Conservation (phyloP, 2,888 invertebrate species). For the Cylindroiulus punctatus region DNA sequence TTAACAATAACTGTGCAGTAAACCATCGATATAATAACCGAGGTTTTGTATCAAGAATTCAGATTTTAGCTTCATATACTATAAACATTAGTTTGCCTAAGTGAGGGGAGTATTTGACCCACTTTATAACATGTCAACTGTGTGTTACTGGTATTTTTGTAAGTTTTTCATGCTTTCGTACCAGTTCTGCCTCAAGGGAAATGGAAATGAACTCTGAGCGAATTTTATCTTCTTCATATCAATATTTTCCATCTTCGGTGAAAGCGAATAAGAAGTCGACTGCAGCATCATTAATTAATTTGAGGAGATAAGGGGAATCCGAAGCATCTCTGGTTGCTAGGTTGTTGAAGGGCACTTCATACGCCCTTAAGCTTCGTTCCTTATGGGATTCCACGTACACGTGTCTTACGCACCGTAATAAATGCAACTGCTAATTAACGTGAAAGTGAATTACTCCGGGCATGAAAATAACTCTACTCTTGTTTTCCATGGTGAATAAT, state of each 20-base stretch:
- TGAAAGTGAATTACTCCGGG: constrained; percentile 30
- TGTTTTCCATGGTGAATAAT: constrained; percentile 7
- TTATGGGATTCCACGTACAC: constrained; percentile 12
- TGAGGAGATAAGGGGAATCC: constrained; percentile 17
- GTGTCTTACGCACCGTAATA: neutral
- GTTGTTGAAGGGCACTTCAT: constrained; percentile 16
- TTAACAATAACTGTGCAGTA: too few species aligned
- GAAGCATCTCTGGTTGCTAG: neutral
- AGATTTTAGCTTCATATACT: too few species aligned
- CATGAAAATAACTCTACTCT: constrained; percentile 37
- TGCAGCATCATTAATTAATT: constrained; percentile 36
- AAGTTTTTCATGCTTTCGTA: neutral
- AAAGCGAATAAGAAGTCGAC: neutral
- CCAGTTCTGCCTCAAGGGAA: neutral
- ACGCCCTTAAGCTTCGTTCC: neutral
- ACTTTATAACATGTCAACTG: neutral
- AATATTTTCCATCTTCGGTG: neutral
- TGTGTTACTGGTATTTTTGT: neutral
- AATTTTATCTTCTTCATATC: neutral
- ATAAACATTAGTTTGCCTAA: too few species aligned
- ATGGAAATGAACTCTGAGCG: neutral
- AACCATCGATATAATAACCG: too few species aligned
- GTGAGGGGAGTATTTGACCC: too few species aligned
- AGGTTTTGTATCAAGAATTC: too few species aligned
- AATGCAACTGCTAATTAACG: constrained; percentile 36